Base-by-base conservation (phyloP, 2,797 vertebrate species). In the Neoniphon sammara region DNA sequence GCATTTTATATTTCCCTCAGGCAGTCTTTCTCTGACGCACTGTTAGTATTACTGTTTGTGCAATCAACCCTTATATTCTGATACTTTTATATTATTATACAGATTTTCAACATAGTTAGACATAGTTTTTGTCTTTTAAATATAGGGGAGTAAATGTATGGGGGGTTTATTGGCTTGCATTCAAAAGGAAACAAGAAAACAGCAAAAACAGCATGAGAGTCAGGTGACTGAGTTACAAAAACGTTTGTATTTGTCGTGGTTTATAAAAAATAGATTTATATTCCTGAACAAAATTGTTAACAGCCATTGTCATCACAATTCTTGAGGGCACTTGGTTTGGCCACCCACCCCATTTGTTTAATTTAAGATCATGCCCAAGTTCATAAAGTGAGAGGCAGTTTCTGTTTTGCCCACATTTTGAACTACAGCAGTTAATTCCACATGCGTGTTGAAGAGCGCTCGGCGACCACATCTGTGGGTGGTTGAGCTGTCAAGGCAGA, bases 401-500 rank as follows among this genome's bases (percentile, higher is more conserved):
- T 78, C 2, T 46, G 47, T 34, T 17, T 54, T 0, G 9, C 7
- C 42, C 27, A 5, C 18, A 42, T 7, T n/a, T 7, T 23, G 36
- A 2, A 61, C 5, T 47, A 15, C 7, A 46, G 44, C 17, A 63
- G 14, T 63, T 39, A 42, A 42, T 62, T 30, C 36, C 30, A 15
- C n/a, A 21, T 50, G 11, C 17, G 20, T 23, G 39, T 42, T 21
- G 39, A 47, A 59, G 34, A 69, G 46, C 5, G 31, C 36, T 60
- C 27, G 49, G 56, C 65, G 36, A 2, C 18, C 21, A n/a, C 1
- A 2, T 23, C 52, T 4, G 71, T 80, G 67, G 72, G 67, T 6
- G 31, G 56, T 12, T 50, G 49, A 66, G 54, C 42, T 66, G 81
- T 76, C 58, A 52, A 36, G 49, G n/a, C 62, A 74, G 77, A 81